Conservation (phyloP, 2,797 vertebrate genomes). For the Toxotes lorentzi region DNA sequence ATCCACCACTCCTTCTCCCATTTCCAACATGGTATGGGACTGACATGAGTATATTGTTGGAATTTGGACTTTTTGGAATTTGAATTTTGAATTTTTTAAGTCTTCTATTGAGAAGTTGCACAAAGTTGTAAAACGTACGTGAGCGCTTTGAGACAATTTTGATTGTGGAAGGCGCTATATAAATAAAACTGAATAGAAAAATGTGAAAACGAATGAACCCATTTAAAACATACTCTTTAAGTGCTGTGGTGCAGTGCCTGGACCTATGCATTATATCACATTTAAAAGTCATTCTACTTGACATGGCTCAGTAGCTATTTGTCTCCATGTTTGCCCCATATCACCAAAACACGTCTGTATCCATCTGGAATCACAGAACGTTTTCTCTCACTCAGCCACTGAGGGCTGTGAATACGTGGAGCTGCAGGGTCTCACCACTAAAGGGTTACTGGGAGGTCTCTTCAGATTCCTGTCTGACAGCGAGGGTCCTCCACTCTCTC, state of each 20-base stretch:
- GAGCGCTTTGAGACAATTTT: too few relatives aligned
- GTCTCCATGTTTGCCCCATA: background rate
- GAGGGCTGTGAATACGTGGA: conserved; percentile 65
- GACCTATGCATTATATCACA: background rate
- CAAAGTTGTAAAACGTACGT: background rate
- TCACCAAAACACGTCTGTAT: conserved; percentile 18
- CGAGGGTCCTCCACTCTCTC: conserved; percentile 83
- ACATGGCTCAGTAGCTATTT: too few relatives aligned
- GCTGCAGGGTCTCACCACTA: conserved; percentile 66
- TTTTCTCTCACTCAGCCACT: conserved; percentile 7
- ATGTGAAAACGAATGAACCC: too few relatives aligned
- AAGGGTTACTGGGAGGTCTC: conserved; percentile 81
- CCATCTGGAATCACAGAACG: conserved; percentile 5
- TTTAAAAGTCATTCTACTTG: background rate
- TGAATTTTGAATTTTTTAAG: background rate
- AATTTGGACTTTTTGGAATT: background rate
- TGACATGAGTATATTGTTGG: background rate
- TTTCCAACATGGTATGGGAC: background rate
- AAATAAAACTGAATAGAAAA: too few relatives aligned
- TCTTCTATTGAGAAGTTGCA: background rate
- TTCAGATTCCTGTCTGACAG: conserved; percentile 88
- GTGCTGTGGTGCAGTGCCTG: background rate
- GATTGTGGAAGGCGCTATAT: too few relatives aligned
- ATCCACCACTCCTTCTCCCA: background rate
- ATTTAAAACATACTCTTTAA: too few relatives aligned